These are phyloP conservation scores for Drosophila flavopinicola DNA, from an alignment of 2,888 invertebrate genomes.

Conservation along the genomic window DNA sequence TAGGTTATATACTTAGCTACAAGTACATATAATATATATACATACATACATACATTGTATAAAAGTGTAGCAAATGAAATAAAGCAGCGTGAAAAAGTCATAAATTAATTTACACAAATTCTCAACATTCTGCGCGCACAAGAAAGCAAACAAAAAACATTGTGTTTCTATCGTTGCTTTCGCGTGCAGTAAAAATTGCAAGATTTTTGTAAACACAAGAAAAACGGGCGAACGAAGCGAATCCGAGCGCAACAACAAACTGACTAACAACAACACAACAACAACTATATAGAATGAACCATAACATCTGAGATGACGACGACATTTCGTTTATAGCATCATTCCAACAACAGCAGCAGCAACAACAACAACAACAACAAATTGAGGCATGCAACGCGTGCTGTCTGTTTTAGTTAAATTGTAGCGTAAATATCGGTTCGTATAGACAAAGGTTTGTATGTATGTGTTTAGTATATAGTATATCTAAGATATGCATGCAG, in stretches of 20 bases:
- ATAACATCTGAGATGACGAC: slow-evolving; percentile 57
- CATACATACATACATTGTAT: slow-evolving; percentile 31
- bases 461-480: slow-evolving; percentile 10
- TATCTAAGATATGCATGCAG: slow-evolving; percentile 33
- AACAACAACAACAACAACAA: slow-evolving; percentile 21
- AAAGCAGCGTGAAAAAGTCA: slow-evolving; percentile 57
- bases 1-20: slow-evolving; percentile 5
- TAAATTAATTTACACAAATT: slow-evolving; percentile 74
- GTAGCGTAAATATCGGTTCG: slow-evolving; percentile 44
- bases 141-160: slow-evolving; percentile 27
- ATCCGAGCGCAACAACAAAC: slow-evolving; percentile 62
- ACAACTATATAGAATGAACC: slow-evolving; percentile 18
- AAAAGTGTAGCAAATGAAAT: slow-evolving; percentile 42
- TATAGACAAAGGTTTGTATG: slow-evolving; percentile 7
- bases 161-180: slow-evolving; percentile 10
- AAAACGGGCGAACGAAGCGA: slow-evolving; percentile 55
- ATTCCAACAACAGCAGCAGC: slow-evolving; percentile 34
- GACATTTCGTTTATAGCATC: slow-evolving; percentile 76
- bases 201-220: slow-evolving; percentile 38
- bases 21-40: slow-evolving; percentile 25
- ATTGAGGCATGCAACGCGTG: slow-evolving; percentile 49
- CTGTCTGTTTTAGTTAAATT: slow-evolving; percentile 51
- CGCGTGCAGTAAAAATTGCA: slow-evolving; percentile 34
- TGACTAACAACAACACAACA: slow-evolving; percentile 31
- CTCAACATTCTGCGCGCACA: slow-evolving; percentile 49